Evolutionary conservation across 2,113 vertebrate species (phyloP).

Genomic region (Mystacornis crossleyi): DNA sequence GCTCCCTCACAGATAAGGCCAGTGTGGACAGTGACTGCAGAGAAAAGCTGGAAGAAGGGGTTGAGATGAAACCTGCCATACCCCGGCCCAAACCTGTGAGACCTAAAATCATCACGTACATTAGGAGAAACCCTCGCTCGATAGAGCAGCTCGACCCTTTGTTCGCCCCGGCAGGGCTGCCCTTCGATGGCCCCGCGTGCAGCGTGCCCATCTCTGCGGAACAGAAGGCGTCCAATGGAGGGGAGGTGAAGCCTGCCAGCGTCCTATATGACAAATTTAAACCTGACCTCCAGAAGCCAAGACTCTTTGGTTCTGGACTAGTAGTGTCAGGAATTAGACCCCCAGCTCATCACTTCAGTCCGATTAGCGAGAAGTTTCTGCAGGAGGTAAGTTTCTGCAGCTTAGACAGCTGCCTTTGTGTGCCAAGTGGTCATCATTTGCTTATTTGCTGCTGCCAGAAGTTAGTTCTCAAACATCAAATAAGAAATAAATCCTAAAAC

Average conservation of each 20-base stretch:
- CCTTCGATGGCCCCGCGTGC: conserved; percentile 69
- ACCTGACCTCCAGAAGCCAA: conserved; percentile 86
- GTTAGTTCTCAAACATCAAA: background rate
- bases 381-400: conserved; percentile 78
- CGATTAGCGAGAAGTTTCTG: conserved; percentile 83
- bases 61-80: conserved; percentile 73
- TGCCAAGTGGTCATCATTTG: background rate
- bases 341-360: conserved; percentile 73
- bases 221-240: conserved; percentile 46
- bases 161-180: conserved; percentile 67
- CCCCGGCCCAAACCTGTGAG: conserved; percentile 89
- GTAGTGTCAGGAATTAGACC: conserved; percentile 82
- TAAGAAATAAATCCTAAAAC: background rate
- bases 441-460: background rate
- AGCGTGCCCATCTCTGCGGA: conserved; percentile 71
- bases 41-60: conserved; percentile 76
- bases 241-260: conserved; percentile 74
- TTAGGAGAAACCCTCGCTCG: conserved; percentile 84
- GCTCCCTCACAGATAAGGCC: conserved; percentile 27
- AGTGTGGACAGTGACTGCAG: conserved; percentile 52
- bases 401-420: background rate
- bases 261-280: conserved; percentile 86
- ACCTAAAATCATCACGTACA: conserved; percentile 96
- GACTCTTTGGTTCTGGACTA: conserved; percentile 78
- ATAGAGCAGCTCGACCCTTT: conserved; percentile 75